phyloP scores from a whole-genome alignment of 2,113 vertebrate species.

The Carassius carassius region DNA sequence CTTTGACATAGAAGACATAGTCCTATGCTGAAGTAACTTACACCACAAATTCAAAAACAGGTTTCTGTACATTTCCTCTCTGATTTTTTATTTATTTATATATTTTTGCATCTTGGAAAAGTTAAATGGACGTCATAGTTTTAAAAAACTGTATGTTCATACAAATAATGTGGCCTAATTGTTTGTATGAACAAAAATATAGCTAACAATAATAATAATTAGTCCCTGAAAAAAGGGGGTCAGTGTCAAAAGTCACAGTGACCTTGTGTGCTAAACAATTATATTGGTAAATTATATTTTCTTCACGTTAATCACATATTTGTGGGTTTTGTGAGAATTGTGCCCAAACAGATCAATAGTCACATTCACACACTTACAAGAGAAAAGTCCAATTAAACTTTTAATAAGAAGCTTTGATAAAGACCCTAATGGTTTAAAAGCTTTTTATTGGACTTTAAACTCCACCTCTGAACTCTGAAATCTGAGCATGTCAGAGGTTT shows the following conservation, averaged over 20 bases:
- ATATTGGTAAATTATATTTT: background rate
- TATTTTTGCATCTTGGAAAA: background rate
- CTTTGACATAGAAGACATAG: too few relatives aligned
- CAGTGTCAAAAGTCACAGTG: too few relatives aligned
- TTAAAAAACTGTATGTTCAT: too few relatives aligned
- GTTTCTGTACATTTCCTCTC: background rate
- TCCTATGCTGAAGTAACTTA: background rate
- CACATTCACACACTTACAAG: background rate
- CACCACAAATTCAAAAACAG: background rate
- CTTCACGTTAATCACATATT: background rate
- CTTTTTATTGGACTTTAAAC: slow-evolving; percentile 20
- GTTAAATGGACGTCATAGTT: background rate
- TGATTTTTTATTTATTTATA: background rate
- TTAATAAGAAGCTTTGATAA: slow-evolving; percentile 13
- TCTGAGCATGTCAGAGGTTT: background rate
- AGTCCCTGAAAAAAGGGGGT: too few relatives aligned
- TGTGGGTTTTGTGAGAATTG: slow-evolving; percentile 9
- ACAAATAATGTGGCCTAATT: too few relatives aligned
- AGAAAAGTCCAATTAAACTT: background rate
- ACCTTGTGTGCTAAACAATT: background rate
- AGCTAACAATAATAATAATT: too few relatives aligned
- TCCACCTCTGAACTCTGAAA: slow-evolving; percentile 1
- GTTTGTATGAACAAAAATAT: too few relatives aligned
- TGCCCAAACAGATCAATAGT: background rate
- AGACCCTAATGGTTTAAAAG: background rate